Evolutionary conservation across 2,113 vertebrate species (phyloP).

Genomic region (Varanus salvator): DNA sequence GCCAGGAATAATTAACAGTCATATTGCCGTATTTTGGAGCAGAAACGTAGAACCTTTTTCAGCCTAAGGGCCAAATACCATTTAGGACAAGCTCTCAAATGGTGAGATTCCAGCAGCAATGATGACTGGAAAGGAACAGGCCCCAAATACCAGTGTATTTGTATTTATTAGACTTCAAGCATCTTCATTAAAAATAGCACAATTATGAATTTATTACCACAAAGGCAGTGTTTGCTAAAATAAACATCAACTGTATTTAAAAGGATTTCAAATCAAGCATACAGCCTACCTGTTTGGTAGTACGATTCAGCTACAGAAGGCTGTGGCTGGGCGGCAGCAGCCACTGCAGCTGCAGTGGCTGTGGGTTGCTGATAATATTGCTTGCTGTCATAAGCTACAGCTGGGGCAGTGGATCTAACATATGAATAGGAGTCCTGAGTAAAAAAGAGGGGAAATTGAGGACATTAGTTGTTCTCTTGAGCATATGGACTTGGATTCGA

Average conservation of each 20-base stretch:
- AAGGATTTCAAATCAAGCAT: neutral
- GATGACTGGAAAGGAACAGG: too few species aligned
- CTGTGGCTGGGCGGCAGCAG: constrained; percentile 90
- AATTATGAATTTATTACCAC: neutral
- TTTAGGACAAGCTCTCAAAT: too few species aligned
- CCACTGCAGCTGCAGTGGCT: constrained; percentile 86
- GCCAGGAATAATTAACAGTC: neutral
- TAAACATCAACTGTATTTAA: neutral
- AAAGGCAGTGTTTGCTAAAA: neutral
- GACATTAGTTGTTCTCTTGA: constrained; percentile 2
- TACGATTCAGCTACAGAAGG: constrained; percentile 95
- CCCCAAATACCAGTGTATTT: too few species aligned
- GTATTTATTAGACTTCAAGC: neutral
- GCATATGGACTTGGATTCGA: neutral
- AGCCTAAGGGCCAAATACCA: too few species aligned
- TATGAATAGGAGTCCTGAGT: constrained; percentile 95
- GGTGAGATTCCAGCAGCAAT: too few species aligned
- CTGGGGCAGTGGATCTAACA: constrained; percentile 92
- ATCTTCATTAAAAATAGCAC: neutral
- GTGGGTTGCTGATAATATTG: constrained; percentile 97
- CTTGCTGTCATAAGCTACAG: constrained; percentile 95
- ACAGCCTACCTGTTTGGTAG: constrained; percentile 91
- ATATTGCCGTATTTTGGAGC: neutral
- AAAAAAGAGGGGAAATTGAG: constrained; percentile 40
- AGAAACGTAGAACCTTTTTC: too few species aligned